Evolutionary conservation across 2,113 vertebrate species (phyloP), one percentile per base, ranked within the genome.

Genomic region (Alosa alosa): DNA sequence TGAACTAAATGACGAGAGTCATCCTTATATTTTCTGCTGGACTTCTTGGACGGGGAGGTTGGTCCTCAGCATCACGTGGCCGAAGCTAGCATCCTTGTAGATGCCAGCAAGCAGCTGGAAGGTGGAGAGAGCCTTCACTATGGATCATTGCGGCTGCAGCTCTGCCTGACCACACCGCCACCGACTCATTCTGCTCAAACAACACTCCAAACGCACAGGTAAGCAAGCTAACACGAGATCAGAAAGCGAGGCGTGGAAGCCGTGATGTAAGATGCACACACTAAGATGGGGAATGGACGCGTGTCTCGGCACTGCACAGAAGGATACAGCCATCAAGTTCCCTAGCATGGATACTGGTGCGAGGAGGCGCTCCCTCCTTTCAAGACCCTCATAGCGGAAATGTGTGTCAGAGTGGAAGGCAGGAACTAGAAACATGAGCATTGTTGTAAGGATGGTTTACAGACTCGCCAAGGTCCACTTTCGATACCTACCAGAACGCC

Each of bases 151-250:
- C 75, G 75, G 86, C 85, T 82, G 45, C 60, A 75, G 81, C 83
- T 83, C 88, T 57, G 86, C 85, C 85, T 90, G 86, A 90, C 88
- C 82, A 82, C 83, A 41, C 83, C 47, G 75, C 88, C 86, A 49
- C 88, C 72, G 83, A 64, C 82, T 86, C 82, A n/a, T 86, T 87
- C 86, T 81, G 87, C 89, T 82, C 49, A 84, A 81, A 87, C 88
- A 86, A 64, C 85, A 87, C 85, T 87, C 82, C 88, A 85, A 86
- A 90, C 89, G 81, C 89, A 86, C 89, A 90, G 89, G 89, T 90
- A 89, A 82, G 89, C 72, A 50, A 83, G 49, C 81, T 25, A 1
- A 36, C 64, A 13, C 64, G 10, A 31, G 31, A 13, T 72, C 25
- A 31, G 60, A 72, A 7, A 72, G 10, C 7, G 64, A 72, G 64